phyloP scores from a whole-genome alignment of 2,888 invertebrate genomes.

The Drosophila seclusa region DNA sequence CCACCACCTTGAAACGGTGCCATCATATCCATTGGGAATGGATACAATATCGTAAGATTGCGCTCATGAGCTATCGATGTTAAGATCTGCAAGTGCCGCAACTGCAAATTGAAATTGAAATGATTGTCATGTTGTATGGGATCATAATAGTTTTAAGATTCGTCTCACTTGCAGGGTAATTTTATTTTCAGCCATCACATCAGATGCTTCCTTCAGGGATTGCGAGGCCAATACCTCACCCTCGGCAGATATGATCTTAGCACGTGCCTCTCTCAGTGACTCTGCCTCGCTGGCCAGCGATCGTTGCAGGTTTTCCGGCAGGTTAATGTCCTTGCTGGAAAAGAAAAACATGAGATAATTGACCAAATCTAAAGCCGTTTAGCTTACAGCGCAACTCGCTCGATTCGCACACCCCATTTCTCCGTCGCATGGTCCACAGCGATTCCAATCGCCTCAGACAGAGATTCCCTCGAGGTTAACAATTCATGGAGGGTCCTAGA shows the following conservation, averaged over 20 bases:
- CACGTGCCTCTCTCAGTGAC: constrained; percentile 76
- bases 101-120: constrained; percentile 30
- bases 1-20: constrained; percentile 29
- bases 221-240: constrained; percentile 74
- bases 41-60: constrained; percentile 67
- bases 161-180: constrained; percentile 71
- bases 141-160: no score
- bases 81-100: constrained; percentile 75
- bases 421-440: constrained; percentile 93
- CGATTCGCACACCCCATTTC: constrained; percentile 96
- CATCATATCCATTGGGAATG: constrained; percentile 75
- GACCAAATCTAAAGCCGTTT: no score
- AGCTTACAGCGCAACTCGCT: constrained; percentile 94
- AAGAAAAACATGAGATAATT: not conserved
- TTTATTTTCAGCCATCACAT: constrained; percentile 74
- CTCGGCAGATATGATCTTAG: constrained; percentile 80
- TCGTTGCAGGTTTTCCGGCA: constrained; percentile 69
- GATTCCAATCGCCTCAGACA: constrained; percentile 94
- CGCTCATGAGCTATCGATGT: constrained; percentile 71
- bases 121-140: no score
- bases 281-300: constrained; percentile 80
- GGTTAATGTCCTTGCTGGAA: constrained; percentile 72
- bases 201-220: constrained; percentile 76
- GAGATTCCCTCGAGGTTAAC: constrained; percentile 94
- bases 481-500: constrained; percentile 95